Conservation (phyloP, 2,113 vertebrate species). For the Petrocephalus zakoni region DNA sequence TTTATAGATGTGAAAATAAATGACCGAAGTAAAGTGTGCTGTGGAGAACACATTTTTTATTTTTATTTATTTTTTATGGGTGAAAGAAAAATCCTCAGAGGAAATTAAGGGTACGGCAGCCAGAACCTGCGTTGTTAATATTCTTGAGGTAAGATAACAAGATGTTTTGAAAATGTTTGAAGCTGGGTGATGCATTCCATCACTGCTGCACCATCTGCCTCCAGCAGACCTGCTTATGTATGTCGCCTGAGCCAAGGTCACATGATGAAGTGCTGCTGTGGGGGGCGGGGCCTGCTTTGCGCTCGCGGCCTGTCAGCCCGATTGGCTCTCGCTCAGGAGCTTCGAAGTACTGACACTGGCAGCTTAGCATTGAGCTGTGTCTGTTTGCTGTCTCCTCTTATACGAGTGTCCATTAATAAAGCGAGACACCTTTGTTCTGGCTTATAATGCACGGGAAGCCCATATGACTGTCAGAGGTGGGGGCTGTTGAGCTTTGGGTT, state of each 20-base stretch:
- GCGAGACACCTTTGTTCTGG: neutral
- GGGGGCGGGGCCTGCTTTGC: neutral
- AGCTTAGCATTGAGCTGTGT: neutral
- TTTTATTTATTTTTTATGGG: neutral
- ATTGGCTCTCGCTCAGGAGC: neutral
- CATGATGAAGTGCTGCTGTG: neutral
- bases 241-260: neutral
- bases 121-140: neutral
- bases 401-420: neutral
- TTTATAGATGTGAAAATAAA: constrained; percentile 11
- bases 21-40: neutral
- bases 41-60: constrained; percentile 2
- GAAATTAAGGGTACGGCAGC: neutral
- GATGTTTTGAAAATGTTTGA: constrained; percentile 16
- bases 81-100: constrained; percentile 2
- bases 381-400: neutral
- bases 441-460: neutral
- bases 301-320: neutral
- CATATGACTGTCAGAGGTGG: neutral
- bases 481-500: neutral
- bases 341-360: neutral
- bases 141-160: neutral
- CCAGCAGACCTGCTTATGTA: constrained; percentile 5
- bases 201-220: neutral
- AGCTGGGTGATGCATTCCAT: neutral